A percentile compares a stretch with the other conserved stretches of the same genome.
phyloP scores from a whole-genome alignment of 2,797 vertebrate species.

The Champsocephalus esox region DNA sequence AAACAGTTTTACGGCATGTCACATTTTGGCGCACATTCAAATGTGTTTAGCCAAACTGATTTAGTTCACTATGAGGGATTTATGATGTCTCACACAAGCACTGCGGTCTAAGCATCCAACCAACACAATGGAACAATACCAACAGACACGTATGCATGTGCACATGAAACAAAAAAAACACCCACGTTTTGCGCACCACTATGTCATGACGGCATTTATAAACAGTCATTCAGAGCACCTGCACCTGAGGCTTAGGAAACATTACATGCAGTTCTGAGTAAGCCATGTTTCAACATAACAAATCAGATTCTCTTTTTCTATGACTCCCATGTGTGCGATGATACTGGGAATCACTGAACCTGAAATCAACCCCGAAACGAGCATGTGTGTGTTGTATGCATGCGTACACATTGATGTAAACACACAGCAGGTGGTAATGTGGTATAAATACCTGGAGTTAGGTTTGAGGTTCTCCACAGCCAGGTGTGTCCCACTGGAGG shows the following conservation, averaged over 20 bases:
- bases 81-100: slow-evolving; percentile 19
- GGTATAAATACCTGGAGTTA: slow-evolving; percentile 90
- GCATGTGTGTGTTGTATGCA: background rate
- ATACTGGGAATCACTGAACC: slow-evolving; percentile 25
- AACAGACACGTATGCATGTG: slow-evolving; percentile 13
- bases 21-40: slow-evolving; percentile 40
- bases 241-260: slow-evolving; percentile 27
- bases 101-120: slow-evolving; percentile 21
- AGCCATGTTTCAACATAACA: slow-evolving; percentile 13
- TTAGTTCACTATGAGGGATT: slow-evolving; percentile 37
- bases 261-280: slow-evolving; percentile 23
- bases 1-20: slow-evolving; percentile 36
- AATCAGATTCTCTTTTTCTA: slow-evolving; percentile 16
- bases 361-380: background rate
- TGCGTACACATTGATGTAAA: slow-evolving; percentile 17
- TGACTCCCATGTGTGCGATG: slow-evolving; percentile 33
- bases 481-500: slow-evolving; percentile 89
- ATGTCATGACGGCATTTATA: slow-evolving; percentile 23
- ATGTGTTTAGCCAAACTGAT: slow-evolving; percentile 34
- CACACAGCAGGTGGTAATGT: slow-evolving; percentile 3
- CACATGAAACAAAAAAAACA: slow-evolving; percentile 23
- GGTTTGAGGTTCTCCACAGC: slow-evolving; percentile 98
- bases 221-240: slow-evolving; percentile 22
- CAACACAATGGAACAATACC: background rate
- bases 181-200: slow-evolving; percentile 13